phyloP scores from a whole-genome alignment of 2,888 invertebrate species.

The Embidobia sp. region DNA sequence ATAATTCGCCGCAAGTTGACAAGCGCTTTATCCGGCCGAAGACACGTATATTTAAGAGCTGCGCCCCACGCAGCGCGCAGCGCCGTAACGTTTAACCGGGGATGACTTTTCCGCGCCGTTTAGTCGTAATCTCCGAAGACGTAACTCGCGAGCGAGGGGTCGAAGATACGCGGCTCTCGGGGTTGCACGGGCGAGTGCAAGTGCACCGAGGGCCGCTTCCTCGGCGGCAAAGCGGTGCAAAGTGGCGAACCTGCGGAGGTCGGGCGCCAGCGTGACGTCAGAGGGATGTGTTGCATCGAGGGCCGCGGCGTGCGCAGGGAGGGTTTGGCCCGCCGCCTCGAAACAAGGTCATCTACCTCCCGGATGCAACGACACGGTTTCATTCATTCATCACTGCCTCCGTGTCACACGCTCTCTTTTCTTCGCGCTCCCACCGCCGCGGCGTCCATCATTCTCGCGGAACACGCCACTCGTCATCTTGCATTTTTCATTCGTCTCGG shows the following conservation, averaged over 20 bases:
- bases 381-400: conserved; percentile 76
- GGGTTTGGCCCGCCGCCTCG: conserved; percentile 63
- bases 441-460: conserved; percentile 17
- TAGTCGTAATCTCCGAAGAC: no score
- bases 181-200: no score
- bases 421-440: conserved; percentile 3
- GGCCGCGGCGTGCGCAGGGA: conserved; percentile 22
- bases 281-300: conserved; percentile 42
- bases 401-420: conserved; percentile 54
- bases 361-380: conserved; percentile 67
- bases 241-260: conserved; percentile 22
- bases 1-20: no score
- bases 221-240: conserved; percentile 22
- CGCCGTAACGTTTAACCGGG: no score
- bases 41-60: no score
- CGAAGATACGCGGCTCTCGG: no score
- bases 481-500: conserved; percentile 13
- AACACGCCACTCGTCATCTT: background rate
- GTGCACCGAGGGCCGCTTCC: conserved; percentile 7
- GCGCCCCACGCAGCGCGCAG: no score
- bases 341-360: conserved; percentile 75
- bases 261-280: conserved; percentile 54
- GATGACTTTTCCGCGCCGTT: no score
- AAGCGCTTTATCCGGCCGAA: no score
- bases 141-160: no score